A percentile compares a stretch with the other conserved stretches of the same genome.
phyloP scores from a whole-genome alignment of 2,888 invertebrate genomes.

The Arge pagana region DNA sequence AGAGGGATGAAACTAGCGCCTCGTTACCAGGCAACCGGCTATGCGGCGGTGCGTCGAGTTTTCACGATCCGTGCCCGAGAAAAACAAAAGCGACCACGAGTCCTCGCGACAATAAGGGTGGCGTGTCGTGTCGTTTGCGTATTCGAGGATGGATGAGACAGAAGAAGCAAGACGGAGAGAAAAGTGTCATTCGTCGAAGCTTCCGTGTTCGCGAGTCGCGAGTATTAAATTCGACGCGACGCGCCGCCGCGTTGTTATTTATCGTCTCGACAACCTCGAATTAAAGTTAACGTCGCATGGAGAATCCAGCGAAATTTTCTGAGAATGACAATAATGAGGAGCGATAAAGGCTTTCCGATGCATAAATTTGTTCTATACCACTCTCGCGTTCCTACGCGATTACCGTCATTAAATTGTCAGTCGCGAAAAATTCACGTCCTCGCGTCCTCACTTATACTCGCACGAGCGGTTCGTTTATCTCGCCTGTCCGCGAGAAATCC shows the following conservation, averaged over 20 bases:
- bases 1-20: slow-evolving; percentile 17
- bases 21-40: slow-evolving; percentile 12
- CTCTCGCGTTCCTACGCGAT: neutral
- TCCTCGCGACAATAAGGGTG: too few relatives aligned
- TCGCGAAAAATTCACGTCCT: neutral
- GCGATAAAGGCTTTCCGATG: slow-evolving; percentile 1
- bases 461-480: too few relatives aligned
- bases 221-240: neutral
- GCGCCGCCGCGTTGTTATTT: neutral
- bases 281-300: neutral
- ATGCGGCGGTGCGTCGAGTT: neutral
- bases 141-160: too few relatives aligned
- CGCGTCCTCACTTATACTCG: neutral
- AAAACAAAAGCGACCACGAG: too few relatives aligned
- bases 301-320: slow-evolving; percentile 4
- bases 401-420: slow-evolving; percentile 15
- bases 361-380: slow-evolving; percentile 5
- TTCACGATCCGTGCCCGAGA: too few relatives aligned
- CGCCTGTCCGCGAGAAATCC: too few relatives aligned
- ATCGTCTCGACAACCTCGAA: slow-evolving; percentile 4
- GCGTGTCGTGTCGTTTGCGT: too few relatives aligned
- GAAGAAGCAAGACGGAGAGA: neutral
- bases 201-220: too few relatives aligned
- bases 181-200: neutral
- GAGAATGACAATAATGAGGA: neutral